Conservation (phyloP, 64 coral and sea anemone species). For the Pocillopora verrucosa region DNA sequence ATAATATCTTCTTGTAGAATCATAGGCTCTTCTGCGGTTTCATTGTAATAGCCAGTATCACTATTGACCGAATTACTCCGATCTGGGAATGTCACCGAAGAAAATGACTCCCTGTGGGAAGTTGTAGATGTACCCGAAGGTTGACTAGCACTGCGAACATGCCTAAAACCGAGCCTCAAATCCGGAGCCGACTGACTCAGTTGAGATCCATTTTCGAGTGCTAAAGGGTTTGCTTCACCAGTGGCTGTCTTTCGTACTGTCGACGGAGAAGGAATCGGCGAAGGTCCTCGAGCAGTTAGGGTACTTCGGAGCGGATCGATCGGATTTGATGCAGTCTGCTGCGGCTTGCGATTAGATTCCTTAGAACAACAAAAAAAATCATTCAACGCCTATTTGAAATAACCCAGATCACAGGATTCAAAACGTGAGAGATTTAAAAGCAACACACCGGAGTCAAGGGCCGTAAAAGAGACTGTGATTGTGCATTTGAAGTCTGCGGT, state of each 20-base stretch:
- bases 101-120: conserved; percentile 69
- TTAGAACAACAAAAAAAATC: conserved; percentile 42
- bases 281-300: conserved; percentile 12
- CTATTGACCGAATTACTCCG: conserved; percentile 92
- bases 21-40: conserved; percentile 81
- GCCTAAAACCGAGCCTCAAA: conserved; percentile 34
- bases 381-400: background rate
- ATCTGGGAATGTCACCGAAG: conserved; percentile 60
- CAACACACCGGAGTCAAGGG: conserved; percentile 88
- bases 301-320: background rate
- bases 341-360: conserved; percentile 31
- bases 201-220: conserved; percentile 35
- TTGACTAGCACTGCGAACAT: conserved; percentile 22
- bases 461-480: conserved; percentile 36
- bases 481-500: conserved; percentile 55
- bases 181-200: conserved; percentile 16
- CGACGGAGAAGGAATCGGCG: conserved; percentile 21
- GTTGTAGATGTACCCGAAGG: background rate
- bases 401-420: background rate
- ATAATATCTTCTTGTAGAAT: conserved; percentile 91
- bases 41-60: conserved; percentile 77
- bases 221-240: conserved; percentile 4
- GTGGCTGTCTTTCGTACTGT: conserved; percentile 28
- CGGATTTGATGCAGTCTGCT: conserved; percentile 36
- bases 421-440: conserved; percentile 5